Evolutionary conservation across 2,797 vertebrate species (phyloP), one percentile per base, ranked within the genome.

Genomic region (Etheostoma nigrum): DNA sequence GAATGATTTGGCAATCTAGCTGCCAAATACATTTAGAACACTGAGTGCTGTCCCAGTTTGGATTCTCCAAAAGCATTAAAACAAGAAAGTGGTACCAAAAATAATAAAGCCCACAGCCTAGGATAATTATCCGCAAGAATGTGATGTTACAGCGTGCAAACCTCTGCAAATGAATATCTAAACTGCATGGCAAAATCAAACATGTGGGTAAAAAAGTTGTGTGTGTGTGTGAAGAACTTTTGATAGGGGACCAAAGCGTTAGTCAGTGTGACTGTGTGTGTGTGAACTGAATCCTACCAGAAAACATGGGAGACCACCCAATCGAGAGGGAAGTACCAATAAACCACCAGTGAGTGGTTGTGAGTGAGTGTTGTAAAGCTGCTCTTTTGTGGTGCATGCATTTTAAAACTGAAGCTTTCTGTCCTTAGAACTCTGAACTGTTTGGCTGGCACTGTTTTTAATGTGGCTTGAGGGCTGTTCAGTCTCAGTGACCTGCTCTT

Each of bases 281-380:
- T 77, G 27, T 64, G 61, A 60, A 53, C 21, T 63, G 61, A 79
- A 76, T 65, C 59, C 51, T 60, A 57, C 72, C 61, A 13, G 81
- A 77, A 84, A 84, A 76, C 44, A 83, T 36, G 36, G 48, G 47
- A 87, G 86, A 88, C 89, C 86, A 90, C 90, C 88, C 83, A 87
- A 85, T 83, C 83, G 78, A 84, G 53, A 72, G 52, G 81, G 86
- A 86, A 86, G 81, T 81, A 78, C 82, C 80, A 78, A 84, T 85
- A 88, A 88, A 87, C 72, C 74, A 55, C 66, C 53, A 79, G 73
- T n/a, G 57, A 75, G 76, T 1, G 55, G 63, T 77, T 80, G 10
- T 40, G 10, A 40, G 36, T 45, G 65, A 81, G 70, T 58, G 72
- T 72, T 86, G 74, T 65, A 74, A 82, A 78, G 78, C 74, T 64